phyloP scores from a whole-genome alignment of 1,140 invertebrate genomes.

The Meloidogyne hapla region DNA sequence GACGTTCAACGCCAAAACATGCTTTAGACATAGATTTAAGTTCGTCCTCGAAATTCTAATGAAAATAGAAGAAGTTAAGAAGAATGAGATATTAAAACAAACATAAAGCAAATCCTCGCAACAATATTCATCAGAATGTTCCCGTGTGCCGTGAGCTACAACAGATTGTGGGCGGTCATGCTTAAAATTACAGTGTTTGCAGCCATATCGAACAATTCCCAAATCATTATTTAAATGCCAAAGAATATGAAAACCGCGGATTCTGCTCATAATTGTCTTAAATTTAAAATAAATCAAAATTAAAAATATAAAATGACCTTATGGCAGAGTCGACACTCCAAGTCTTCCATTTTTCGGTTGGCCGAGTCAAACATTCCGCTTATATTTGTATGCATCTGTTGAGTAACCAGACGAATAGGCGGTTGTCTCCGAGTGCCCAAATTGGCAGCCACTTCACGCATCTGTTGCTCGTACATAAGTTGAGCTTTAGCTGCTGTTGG shows the following conservation, averaged over 20 bases:
- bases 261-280: conserved; percentile 24
- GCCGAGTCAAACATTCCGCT: conserved; percentile 16
- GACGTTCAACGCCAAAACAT: conserved; percentile 57
- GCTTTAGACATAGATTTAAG: conserved; percentile 57
- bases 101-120: conserved; percentile 50
- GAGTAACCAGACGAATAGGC: neutral
- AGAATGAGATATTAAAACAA: neutral
- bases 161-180: conserved; percentile 61
- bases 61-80: neutral
- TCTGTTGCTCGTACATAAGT: conserved; percentile 43
- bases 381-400: neutral
- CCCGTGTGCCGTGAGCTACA: conserved; percentile 50
- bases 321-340: conserved; percentile 59
- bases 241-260: conserved; percentile 61
- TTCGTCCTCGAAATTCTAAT: conserved; percentile 53
- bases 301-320: conserved; percentile 30
- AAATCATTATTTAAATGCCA: conserved; percentile 59
- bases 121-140: conserved; percentile 50
- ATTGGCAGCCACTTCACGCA: conserved; percentile 40
- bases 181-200: conserved; percentile 54
- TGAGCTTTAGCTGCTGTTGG: conserved; percentile 52
- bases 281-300: neutral
- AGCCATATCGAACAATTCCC: conserved; percentile 57
- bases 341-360: conserved; percentile 35
- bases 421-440: conserved; percentile 25